These are phyloP conservation scores for Benthosema pterotum DNA, from an alignment of 2,797 vertebrate species.

Conservation along the genomic window DNA sequence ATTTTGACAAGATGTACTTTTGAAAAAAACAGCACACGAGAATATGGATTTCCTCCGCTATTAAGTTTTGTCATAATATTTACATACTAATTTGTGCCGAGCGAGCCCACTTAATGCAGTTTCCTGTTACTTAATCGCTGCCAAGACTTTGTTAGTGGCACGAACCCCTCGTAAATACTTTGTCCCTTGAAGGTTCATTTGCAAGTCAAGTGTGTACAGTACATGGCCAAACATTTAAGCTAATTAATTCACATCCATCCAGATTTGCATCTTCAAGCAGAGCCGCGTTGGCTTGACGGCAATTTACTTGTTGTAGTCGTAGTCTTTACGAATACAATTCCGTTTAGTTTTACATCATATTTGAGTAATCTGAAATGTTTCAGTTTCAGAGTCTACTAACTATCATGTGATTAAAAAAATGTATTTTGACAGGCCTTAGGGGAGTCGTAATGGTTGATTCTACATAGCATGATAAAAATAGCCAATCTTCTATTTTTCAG, in stretches of 20 bases:
- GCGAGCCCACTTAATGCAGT: neutral
- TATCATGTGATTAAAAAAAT: no score
- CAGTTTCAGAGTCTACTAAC: no score
- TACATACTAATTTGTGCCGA: conserved; percentile 7
- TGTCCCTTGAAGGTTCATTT: neutral
- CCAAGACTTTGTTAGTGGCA: neutral
- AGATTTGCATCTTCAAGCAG: conserved; percentile 11
- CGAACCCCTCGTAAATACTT: neutral
- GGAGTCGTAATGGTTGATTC: no score
- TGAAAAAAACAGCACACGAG: neutral
- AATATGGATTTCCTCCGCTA: neutral
- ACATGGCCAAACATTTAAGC: conserved; percentile 5
- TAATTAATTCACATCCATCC: conserved; percentile 20
- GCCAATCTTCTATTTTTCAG: no score
- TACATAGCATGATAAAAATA: no score
- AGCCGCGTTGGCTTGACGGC: no score
- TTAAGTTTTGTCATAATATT: conserved; percentile 25
- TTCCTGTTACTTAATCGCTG: neutral
- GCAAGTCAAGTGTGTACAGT: conserved; percentile 5
- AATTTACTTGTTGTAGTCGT: no score
- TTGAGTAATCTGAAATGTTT: no score
- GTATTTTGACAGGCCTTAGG: no score
- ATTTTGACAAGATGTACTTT: neutral
- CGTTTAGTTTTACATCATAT: no score
- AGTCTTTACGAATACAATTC: no score